A percentile compares a stretch with the other conserved stretches of the same genome.
Evolutionary conservation across 2,888 invertebrate species (phyloP).

Genomic region (Hanleya hanleyi): DNA sequence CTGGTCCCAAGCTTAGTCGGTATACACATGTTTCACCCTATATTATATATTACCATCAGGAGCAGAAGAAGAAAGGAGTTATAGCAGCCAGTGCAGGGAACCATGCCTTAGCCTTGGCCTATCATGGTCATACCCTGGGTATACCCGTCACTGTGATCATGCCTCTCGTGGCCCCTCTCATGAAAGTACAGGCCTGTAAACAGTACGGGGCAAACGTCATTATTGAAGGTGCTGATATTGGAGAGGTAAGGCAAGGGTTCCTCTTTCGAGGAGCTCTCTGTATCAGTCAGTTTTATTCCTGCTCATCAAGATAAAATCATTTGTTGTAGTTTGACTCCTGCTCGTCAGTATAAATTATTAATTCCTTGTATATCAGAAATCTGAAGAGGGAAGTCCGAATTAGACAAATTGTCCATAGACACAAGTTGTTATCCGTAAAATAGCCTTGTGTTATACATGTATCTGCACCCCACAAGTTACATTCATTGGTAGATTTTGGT

Average conservation of each 20-base stretch:
- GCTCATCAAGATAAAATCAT: background rate
- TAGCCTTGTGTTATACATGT: too few relatives aligned
- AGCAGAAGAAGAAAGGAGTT: slow-evolving; percentile 84
- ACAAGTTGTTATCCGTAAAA: too few relatives aligned
- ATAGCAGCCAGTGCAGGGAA: slow-evolving; percentile 96
- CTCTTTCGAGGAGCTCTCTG: too few relatives aligned
- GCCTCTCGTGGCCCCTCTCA: slow-evolving; percentile 95
- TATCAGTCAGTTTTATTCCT: background rate
- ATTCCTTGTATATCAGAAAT: background rate
- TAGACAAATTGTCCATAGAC: too few relatives aligned
- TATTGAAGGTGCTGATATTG: slow-evolving; percentile 87
- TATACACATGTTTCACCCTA: too few relatives aligned
- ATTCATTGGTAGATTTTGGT: too few relatives aligned
- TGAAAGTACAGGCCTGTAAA: slow-evolving; percentile 93
- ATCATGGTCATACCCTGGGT: slow-evolving; percentile 82
- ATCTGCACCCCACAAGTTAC: too few relatives aligned
- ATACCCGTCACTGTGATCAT: slow-evolving; percentile 86
- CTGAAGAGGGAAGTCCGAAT: too few relatives aligned
- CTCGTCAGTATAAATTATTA: background rate
- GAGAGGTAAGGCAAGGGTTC: slow-evolving; percentile 78
- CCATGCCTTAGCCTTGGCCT: slow-evolving; percentile 90
- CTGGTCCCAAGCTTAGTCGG: too few relatives aligned
- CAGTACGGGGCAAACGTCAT: slow-evolving; percentile 90
- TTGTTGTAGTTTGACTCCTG: too few relatives aligned
- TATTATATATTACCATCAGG: too few relatives aligned